A percentile compares a stretch with the other conserved stretches of the same genome.
These are phyloP conservation scores for Urophycis tenuis DNA, from an alignment of 2,797 vertebrate genomes.

Conservation along the genomic window DNA sequence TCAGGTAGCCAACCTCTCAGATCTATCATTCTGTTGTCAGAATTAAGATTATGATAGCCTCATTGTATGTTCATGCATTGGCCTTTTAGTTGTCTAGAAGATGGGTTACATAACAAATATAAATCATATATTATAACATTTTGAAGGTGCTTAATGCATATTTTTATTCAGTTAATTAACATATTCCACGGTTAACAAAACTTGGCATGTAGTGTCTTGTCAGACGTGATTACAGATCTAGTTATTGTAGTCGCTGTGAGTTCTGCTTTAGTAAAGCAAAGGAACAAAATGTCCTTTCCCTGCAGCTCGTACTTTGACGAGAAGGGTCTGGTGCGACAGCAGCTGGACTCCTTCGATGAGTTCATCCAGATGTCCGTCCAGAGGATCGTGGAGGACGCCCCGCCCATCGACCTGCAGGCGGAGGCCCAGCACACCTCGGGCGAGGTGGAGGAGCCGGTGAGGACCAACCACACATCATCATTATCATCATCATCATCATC, in stretches of 20 bases:
- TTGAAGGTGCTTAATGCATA: too few relatives aligned
- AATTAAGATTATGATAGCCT: background rate
- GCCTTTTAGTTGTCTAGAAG: too few relatives aligned
- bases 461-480: conserved; percentile 26
- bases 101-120: background rate
- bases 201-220: background rate
- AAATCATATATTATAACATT: too few relatives aligned
- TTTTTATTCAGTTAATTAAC: background rate
- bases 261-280: background rate
- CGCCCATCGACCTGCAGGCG: conserved; percentile 95
- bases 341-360: conserved; percentile 97
- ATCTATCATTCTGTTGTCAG: background rate
- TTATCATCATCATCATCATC: background rate
- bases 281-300: background rate
- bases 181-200: background rate
- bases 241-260: background rate
- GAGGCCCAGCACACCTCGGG: conserved; percentile 96
- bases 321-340: conserved; percentile 95
- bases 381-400: conserved; percentile 96
- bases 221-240: background rate
- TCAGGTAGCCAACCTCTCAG: conserved; percentile 76
- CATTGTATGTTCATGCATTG: background rate
- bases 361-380: conserved; percentile 99
- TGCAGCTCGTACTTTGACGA: conserved; percentile 96
- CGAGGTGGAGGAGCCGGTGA: conserved; percentile 96